Evolutionary conservation across 2,113 vertebrate species (phyloP), one percentile per base, ranked within the genome.

Genomic region (Aix galericulata): DNA sequence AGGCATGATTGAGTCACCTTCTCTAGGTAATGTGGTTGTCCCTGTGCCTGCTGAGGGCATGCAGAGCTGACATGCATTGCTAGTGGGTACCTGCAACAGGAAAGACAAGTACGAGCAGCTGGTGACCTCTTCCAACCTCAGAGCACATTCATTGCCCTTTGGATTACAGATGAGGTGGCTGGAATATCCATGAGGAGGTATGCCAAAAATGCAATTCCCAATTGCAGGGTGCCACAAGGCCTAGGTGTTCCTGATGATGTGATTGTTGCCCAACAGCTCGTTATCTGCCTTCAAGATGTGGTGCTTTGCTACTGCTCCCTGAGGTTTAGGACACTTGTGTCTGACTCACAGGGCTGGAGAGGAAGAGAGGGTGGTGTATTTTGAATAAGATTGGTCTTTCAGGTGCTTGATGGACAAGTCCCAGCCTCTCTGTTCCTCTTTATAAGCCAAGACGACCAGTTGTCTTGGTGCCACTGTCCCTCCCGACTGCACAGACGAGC

Each of bases 401-500:
- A 22, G 42, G 25, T 31, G 42, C n/a, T 8, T 31, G 67, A 23
- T 4, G 7, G 44, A 40, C 2, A 1, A 71, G 44, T 38, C 23
- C 23, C 73, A 75, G 1, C 16, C 62, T 44, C 62, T 80, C 56
- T 3, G 8, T 27, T 67, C 55, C 11, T 36, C n/a, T 79, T 80
- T 75, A 34, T 60, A 50, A 87, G 44, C 38, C 4, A 7, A 21
- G 74, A 48, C 18, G 26, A 53, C 4, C 4, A 15, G 29, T 18
- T 71, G 1, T 3, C 29, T 64, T 38, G 2, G 48, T n/a, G 48
- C 26, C 3, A 4, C 36, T 5, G 3, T 8, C 21, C 4, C 22
- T 5, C 0, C 55, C 0, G 7, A 17, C 50, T 23, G 55, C 72
- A 42, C 2, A 0, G 82, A 86, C 0, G 4, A 17, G 18, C 60